Evolutionary conservation across 2,113 vertebrate genomes (phyloP).

Genomic region (Promerops cafer): DNA sequence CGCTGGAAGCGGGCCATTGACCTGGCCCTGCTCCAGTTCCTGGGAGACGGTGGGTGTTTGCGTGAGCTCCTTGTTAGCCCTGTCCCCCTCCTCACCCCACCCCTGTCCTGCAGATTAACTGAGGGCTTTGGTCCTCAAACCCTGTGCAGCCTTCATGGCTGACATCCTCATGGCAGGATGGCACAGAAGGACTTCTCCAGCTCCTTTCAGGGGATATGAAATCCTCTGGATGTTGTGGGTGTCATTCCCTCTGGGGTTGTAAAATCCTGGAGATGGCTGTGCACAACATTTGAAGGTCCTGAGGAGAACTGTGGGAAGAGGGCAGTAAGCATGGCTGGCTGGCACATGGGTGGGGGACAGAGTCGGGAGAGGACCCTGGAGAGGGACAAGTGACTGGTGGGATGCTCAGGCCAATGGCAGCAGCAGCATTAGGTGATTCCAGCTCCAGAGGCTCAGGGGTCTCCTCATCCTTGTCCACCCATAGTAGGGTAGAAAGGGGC

Average conservation of each 20-base stretch:
- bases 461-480: background rate
- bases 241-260: background rate
- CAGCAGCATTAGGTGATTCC: background rate
- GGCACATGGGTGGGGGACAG: background rate
- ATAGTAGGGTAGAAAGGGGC: background rate
- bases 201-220: background rate
- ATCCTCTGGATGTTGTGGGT: background rate
- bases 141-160: background rate
- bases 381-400: background rate
- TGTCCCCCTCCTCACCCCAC: background rate
- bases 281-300: background rate
- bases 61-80: accelerated
- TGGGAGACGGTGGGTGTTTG: slow-evolving; percentile 85
- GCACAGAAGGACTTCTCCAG: background rate
- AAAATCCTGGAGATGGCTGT: background rate
- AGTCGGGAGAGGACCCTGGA: background rate
- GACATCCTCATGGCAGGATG: background rate
- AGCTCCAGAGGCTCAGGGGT: background rate
- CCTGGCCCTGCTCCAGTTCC: slow-evolving; percentile 93
- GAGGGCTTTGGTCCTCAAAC: background rate
- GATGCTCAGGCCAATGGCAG: background rate
- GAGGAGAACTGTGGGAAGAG: background rate
- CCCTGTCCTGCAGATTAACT: background rate
- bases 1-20: slow-evolving; percentile 94
- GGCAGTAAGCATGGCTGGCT: background rate